phyloP scores from a whole-genome alignment of 2,888 invertebrate genomes.

The Drosophila melanosoma region DNA sequence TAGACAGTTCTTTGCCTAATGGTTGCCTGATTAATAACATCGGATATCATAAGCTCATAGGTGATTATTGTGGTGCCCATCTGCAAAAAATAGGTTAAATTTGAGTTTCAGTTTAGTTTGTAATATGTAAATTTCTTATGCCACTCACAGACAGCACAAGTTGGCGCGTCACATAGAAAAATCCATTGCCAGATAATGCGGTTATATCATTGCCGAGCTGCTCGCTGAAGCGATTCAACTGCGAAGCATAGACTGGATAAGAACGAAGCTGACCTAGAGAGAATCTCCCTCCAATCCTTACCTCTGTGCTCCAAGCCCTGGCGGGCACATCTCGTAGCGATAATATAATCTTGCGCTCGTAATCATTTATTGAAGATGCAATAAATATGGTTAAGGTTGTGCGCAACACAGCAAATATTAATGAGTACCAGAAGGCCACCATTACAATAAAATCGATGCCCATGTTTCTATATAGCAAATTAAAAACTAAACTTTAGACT shows the following conservation, averaged over 20 bases:
- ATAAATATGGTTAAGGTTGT: constrained; percentile 86
- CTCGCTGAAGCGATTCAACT: constrained; percentile 81
- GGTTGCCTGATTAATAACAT: constrained; percentile 79
- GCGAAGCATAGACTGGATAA: neutral
- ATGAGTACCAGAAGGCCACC: constrained; percentile 86
- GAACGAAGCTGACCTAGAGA: neutral
- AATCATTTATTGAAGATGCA: constrained; percentile 86
- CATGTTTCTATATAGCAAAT: constrained; percentile 69
- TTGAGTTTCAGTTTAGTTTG: no score
- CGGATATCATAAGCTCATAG: constrained; percentile 88
- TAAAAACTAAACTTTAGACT: accelerated
- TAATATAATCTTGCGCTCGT: constrained; percentile 85
- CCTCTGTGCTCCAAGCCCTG: constrained; percentile 85
- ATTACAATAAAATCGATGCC: constrained; percentile 84
- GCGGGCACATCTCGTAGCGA: constrained; percentile 85
- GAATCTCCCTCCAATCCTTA: constrained; percentile 40
- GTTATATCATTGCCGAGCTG: constrained; percentile 81
- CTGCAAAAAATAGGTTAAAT: constrained; percentile 70
- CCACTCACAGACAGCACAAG: constrained; percentile 78
- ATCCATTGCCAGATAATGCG: constrained; percentile 82
- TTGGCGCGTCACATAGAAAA: constrained; percentile 82
- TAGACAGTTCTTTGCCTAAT: constrained; percentile 75
- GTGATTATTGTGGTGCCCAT: constrained; percentile 88
- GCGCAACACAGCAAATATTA: constrained; percentile 86
- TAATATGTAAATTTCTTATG: accelerated